These are phyloP conservation scores for Acipenser oxyrinchus DNA, from an alignment of 2,797 vertebrate genomes.

Conservation along the genomic window DNA sequence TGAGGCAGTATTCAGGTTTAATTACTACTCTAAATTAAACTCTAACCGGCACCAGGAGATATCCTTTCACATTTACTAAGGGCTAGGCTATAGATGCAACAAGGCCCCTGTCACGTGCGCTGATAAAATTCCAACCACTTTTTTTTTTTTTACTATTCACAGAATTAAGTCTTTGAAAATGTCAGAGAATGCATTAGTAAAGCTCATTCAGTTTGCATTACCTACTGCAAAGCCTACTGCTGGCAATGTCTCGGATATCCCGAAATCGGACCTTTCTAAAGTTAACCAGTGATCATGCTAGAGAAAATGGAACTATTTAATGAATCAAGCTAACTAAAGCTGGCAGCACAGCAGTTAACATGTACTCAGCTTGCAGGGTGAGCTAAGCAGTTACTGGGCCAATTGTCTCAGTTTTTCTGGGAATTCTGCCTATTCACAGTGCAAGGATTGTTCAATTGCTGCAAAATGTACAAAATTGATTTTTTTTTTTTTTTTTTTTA, in stretches of 20 bases:
- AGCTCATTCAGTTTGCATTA: too few species aligned
- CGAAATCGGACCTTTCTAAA: not conserved
- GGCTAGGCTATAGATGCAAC: constrained; percentile 37
- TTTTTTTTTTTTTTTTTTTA: constrained; percentile 63
- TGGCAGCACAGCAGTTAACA: constrained; percentile 64
- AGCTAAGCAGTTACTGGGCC: constrained; percentile 74
- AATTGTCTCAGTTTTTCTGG: constrained; percentile 76
- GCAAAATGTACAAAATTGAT: constrained; percentile 93
- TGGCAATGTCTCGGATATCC: not conserved
- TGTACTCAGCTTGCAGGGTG: constrained; percentile 62
- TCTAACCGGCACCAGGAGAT: constrained; percentile 93
- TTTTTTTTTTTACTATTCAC: not conserved
- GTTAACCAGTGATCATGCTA: not conserved
- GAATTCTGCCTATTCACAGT: constrained; percentile 83
- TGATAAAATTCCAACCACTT: constrained; percentile 23
- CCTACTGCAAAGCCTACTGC: too few species aligned
- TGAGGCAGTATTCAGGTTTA: constrained; percentile 98
- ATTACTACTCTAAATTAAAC: constrained; percentile 99
- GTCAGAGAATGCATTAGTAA: too few species aligned
- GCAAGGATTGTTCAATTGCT: constrained; percentile 90
- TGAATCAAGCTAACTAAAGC: constrained; percentile 20
- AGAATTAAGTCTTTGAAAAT: not conserved
- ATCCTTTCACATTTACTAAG: constrained; percentile 61
- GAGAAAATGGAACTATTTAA: constrained; percentile 2
- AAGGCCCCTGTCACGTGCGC: constrained; percentile 46